Evolutionary conservation across 1,140 invertebrate species (phyloP).

Genomic region (Lucilia sericata): DNA sequence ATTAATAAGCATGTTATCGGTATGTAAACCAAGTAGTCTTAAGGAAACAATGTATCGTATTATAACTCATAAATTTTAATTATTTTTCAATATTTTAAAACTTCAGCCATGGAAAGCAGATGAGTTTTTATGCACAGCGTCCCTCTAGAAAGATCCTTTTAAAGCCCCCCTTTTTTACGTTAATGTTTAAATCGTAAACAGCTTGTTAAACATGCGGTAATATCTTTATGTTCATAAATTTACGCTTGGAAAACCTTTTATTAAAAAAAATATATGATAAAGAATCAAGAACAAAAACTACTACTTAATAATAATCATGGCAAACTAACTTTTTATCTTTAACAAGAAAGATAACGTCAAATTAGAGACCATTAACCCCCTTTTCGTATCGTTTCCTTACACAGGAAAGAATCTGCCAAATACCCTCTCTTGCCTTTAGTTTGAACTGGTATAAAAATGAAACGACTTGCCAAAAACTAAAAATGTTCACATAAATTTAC

Average conservation of each 20-base stretch:
- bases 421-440: not conserved
- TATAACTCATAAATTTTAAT: not conserved
- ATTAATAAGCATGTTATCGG: not conserved
- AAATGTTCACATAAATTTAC: constrained; percentile 21
- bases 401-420: not conserved
- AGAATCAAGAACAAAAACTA: not conserved
- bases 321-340: constrained; percentile 13
- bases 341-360: constrained; percentile 33
- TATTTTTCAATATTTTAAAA: constrained; percentile 3
- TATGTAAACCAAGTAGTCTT: not conserved
- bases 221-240: not conserved
- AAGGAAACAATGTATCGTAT: not conserved
- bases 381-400: not conserved
- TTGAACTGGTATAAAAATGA: not conserved
- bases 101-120: too few relatives aligned
- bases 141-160: not conserved
- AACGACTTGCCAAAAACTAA: not conserved
- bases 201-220: not conserved
- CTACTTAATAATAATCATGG: not conserved
- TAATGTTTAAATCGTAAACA: not conserved
- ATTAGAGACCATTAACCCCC: constrained; percentile 42
- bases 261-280: not conserved
- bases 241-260: constrained; percentile 19
- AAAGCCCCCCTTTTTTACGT: not conserved
- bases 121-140: too few relatives aligned